Percentiles rank a stretch among this genome's conserved stretches.
Evolutionary conservation across 2,888 invertebrate genomes (phyloP).

Genomic region (Crioceris asparagi): DNA sequence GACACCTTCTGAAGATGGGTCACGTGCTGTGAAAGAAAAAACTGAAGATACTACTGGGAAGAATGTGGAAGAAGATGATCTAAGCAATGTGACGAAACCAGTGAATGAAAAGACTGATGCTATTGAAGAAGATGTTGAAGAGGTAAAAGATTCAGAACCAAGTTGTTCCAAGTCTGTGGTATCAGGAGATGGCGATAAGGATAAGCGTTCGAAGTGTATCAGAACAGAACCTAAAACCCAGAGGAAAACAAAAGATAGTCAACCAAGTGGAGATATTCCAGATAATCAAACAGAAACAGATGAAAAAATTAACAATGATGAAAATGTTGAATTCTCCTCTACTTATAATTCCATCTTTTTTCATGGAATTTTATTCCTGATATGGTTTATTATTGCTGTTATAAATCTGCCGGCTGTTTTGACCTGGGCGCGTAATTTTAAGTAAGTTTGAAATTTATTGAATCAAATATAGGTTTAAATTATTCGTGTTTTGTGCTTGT

Average conservation of each 20-base stretch:
- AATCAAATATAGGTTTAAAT: not conserved
- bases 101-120: constrained; percentile 1
- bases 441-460: constrained; percentile 42
- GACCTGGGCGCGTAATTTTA: constrained; percentile 72
- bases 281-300: not conserved
- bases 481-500: too few species aligned
- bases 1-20: not conserved
- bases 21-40: constrained; percentile 1
- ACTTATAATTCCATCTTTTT: constrained; percentile 45
- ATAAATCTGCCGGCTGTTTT: constrained; percentile 61
- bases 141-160: not conserved
- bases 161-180: not conserved
- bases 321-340: constrained; percentile 10
- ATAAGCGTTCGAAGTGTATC: too few species aligned
- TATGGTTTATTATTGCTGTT: constrained; percentile 55
- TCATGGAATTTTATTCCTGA: constrained; percentile 59
- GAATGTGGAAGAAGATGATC: constrained; percentile 3
- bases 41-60: not conserved
- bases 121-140: constrained; percentile 1
- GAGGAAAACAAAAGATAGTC: constrained; percentile 11
- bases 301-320: constrained; percentile 1
- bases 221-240: not conserved
- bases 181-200: constrained; percentile 3
- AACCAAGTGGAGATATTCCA: constrained; percentile 8
- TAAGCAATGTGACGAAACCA: constrained; percentile 4